Conservation (phyloP, 2,113 vertebrate genomes). For the Astatoreochromis straeleni region DNA sequence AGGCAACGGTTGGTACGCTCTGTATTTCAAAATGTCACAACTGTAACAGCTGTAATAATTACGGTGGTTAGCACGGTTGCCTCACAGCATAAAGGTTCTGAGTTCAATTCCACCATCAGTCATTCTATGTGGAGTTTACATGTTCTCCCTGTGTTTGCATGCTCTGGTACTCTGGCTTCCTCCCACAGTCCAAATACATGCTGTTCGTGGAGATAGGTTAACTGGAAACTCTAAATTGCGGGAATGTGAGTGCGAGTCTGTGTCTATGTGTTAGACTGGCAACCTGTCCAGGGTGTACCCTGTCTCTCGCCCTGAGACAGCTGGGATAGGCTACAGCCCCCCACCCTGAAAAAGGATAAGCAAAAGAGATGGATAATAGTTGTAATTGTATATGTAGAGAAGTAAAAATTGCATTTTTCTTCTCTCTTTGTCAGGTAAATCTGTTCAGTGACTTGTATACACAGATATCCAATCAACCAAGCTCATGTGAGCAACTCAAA, state of each 20-base stretch:
- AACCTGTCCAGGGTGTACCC: background rate
- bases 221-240: background rate
- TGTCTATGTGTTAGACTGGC: background rate
- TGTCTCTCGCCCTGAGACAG: fast-evolving
- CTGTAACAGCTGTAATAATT: background rate
- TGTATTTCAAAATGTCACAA: background rate
- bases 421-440: background rate
- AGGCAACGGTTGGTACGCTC: background rate
- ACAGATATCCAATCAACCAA: background rate
- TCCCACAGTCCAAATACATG: background rate
- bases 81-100: background rate
- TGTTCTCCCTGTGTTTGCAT: background rate
- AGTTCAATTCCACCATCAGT: background rate
- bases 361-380: background rate
- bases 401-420: background rate
- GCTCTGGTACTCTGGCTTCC: background rate
- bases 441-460: background rate
- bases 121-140: background rate
- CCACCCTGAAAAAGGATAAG: background rate
- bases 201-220: background rate
- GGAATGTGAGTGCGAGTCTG: background rate
- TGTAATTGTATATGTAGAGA: background rate
- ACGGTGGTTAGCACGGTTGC: background rate
- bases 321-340: background rate
- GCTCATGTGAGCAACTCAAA: background rate